Conservation (phyloP, 2,797 vertebrate species). For the Nyctalus aviator region DNA sequence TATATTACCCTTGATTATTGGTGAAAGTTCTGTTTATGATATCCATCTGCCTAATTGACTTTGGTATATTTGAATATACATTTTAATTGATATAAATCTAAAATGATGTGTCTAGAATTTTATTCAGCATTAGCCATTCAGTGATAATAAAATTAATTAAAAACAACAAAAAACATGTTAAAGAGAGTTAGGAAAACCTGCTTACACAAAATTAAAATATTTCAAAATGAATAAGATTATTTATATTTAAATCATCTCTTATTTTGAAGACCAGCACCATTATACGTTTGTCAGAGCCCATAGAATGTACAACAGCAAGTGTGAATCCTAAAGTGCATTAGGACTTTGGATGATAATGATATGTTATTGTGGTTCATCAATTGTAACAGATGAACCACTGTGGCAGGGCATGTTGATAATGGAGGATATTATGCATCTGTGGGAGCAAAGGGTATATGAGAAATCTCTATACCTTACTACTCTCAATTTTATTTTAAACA, state of each 20-base stretch:
- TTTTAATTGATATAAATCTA: background rate
- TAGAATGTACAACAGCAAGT: background rate
- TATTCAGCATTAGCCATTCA: background rate
- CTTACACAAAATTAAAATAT: background rate
- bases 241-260: background rate
- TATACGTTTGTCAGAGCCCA: background rate
- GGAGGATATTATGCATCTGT: background rate
- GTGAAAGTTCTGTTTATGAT: background rate
- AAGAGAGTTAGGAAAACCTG: background rate
- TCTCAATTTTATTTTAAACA: background rate
- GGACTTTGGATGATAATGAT: background rate
- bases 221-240: background rate
- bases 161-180: background rate
- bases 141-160: background rate
- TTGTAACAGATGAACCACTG: background rate
- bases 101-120: background rate
- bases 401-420: background rate
- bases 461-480: background rate
- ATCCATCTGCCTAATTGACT: background rate
- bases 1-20: background rate
- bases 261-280: background rate
- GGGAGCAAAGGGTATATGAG: background rate
- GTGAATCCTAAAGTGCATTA: background rate
- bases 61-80: background rate
- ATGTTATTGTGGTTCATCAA: background rate